Evolutionary conservation across 2,888 invertebrate species (phyloP).

Genomic region (Listrodromus nycthemerus): DNA sequence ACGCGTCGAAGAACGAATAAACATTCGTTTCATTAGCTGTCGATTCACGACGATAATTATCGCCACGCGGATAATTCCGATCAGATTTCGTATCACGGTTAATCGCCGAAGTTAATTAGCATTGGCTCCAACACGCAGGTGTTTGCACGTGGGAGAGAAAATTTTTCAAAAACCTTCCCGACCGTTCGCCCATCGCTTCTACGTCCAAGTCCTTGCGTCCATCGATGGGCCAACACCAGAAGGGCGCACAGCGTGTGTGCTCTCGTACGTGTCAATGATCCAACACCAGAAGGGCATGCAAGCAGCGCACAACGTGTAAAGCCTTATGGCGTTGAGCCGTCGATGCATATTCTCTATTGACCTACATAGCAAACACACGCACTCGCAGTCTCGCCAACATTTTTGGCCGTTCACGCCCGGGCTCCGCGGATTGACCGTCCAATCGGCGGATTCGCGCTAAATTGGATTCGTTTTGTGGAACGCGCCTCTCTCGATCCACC

Average conservation of each 20-base stretch:
- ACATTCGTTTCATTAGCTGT: neutral
- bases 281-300: neutral
- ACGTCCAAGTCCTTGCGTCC: neutral
- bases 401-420: conserved; percentile 24
- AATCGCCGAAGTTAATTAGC: neutral
- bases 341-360: neutral
- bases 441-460: conserved; percentile 48
- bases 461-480: conserved; percentile 53
- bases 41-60: neutral
- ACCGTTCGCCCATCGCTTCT: neutral
- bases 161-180: neutral
- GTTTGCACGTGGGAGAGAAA: neutral
- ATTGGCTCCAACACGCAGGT: neutral
- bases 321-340: neutral
- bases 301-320: neutral
- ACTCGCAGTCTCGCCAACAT: neutral
- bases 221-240: too few relatives aligned
- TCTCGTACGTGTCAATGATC: neutral
- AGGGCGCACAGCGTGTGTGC: neutral
- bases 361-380: conserved; percentile 3
- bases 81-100: neutral
- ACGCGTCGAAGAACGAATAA: neutral
- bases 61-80: neutral
- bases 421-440: conserved; percentile 33
- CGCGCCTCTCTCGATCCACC: conserved; percentile 43